Evolutionary conservation across 2,113 vertebrate species (phyloP).

Genomic region (Triplophysa rosa): DNA sequence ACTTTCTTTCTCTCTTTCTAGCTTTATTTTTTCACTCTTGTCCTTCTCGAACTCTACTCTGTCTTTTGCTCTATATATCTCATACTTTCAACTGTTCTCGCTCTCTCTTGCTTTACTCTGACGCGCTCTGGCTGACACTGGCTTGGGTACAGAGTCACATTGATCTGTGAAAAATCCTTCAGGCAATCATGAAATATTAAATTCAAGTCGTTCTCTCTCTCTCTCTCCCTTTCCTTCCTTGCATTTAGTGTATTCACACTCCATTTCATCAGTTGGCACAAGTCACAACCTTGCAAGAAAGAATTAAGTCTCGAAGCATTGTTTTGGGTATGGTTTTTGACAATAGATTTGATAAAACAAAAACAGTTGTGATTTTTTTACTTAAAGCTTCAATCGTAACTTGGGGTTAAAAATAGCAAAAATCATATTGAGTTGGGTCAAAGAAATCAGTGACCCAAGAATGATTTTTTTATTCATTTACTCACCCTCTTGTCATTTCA

Average conservation of each 20-base stretch:
- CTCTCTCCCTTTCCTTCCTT: neutral
- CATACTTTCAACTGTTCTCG: constrained; percentile 21
- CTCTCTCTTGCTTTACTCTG: constrained; percentile 5
- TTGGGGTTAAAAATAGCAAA: too few relatives aligned
- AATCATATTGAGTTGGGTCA: too few relatives aligned
- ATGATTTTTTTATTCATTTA: too few relatives aligned
- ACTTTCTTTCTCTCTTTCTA: constrained; percentile 35
- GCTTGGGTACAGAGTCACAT: constrained; percentile 85
- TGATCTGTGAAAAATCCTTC: constrained; percentile 87
- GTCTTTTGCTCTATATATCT: constrained; percentile 49
- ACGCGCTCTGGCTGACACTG: constrained; percentile 74
- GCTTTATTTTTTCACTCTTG: neutral
- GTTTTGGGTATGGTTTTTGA: neutral
- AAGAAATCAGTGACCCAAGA: too few relatives aligned
- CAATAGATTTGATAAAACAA: neutral
- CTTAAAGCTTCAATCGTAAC: too few relatives aligned
- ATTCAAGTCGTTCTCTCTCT: constrained; percentile 81
- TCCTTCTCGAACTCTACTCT: constrained; percentile 48
- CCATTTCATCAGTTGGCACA: constrained; percentile 84
- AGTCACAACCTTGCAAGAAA: constrained; percentile 66
- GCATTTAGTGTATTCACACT: constrained; percentile 58
- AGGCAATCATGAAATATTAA: constrained; percentile 94
- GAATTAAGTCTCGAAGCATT: neutral
- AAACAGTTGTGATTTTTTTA: neutral
- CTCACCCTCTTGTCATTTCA: too few relatives aligned